Base-by-base conservation (phyloP, 2,888 invertebrate genomes). In the Lutraria lutraria region DNA sequence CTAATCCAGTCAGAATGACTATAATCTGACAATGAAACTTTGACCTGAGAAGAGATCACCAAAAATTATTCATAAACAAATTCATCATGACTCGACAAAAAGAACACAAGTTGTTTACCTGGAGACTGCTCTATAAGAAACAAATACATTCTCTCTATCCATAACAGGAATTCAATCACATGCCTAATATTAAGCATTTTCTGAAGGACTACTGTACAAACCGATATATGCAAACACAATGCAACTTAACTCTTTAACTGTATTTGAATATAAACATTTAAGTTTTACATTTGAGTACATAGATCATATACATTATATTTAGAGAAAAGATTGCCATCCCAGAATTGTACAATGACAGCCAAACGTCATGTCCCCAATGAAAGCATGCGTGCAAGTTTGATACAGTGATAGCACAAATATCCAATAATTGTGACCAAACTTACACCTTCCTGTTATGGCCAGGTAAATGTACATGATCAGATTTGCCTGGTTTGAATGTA, bases 391-490 rank as follows among this genome's bases (percentile, higher is more conserved):
- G 19, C 6, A 56, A 8, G 56, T 56, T 19, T 16, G 56, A 56
- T 16, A 15, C 56, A 56, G 56, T 19, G 16, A 56, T 56, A 68
- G n/a, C 0, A n/a, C 12, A 15, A 31, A 16, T 4, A 76, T 15
- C 76, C 76, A 76, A 19, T 76, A 31, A 4, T 34, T 13, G 16
- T 19, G 53, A 53, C 29, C 4, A 29, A 76, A 88, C 91, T 91
- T 88, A 91, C 91, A 86, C 29, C 52, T 85, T 88, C 81, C 84
- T 88, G 63, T 88, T 91, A 56, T 52, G 54, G 60, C 90, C 88
- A 56, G 91, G 91, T 60, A 89, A 72, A 84, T 91, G 91, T 21
- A 68, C 52, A 72, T 91, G 91, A 13, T 80, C 80, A 21, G n/a
- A 54, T 19, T 56, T 43, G 56, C 90, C 88, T 15, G 80, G 85